These are phyloP conservation scores for Hippopotamyrus pictus DNA, from an alignment of 2,797 vertebrate genomes.

Conservation along the genomic window DNA sequence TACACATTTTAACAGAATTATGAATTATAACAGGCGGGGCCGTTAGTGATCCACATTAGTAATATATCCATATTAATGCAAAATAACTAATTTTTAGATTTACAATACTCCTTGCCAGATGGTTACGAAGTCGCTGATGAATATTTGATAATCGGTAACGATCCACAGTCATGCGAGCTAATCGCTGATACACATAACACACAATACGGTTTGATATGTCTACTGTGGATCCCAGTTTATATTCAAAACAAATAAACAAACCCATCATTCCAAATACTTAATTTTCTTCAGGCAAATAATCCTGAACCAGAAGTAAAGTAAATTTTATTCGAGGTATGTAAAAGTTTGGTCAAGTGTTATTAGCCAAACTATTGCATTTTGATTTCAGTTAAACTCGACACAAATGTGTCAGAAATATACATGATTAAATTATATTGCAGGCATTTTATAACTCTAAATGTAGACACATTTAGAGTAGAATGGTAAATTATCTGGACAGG, in stretches of 20 bases:
- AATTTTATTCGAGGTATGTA: neutral
- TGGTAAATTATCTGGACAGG: neutral
- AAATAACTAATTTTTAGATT: neutral
- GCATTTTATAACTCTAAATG: neutral
- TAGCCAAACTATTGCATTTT: neutral
- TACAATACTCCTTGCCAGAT: neutral
- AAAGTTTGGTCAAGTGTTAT: neutral
- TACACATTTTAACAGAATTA: neutral
- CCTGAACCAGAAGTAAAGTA: neutral
- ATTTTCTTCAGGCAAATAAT: neutral
- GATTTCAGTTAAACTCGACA: neutral
- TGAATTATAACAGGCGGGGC: neutral
- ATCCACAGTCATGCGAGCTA: neutral
- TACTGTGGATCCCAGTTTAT: neutral
- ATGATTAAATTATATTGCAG: neutral
- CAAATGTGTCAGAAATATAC: neutral
- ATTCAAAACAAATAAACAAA: conserved; percentile 6
- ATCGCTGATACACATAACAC: neutral
- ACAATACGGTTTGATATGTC: neutral
- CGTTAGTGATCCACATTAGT: neutral
- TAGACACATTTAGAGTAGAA: neutral
- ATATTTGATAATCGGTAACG: neutral
- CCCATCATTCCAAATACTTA: neutral
- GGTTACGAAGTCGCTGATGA: neutral
- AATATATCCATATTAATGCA: neutral